Evolutionary conservation across 2,888 invertebrate species (phyloP).

Genomic region (Drosophila prostipennis): DNA sequence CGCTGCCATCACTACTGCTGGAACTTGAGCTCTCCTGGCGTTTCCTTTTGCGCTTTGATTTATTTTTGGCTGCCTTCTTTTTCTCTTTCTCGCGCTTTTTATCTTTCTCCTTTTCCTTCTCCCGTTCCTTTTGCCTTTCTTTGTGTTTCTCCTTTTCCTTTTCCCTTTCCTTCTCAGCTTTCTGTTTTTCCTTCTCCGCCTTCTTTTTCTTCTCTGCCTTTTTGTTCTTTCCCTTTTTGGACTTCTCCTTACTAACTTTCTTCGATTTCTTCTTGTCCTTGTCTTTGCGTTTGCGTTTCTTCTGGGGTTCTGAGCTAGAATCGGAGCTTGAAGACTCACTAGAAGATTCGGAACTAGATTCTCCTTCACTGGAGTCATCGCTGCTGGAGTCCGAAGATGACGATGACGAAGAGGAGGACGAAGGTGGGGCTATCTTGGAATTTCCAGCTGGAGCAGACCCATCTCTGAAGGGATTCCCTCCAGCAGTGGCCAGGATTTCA

Average conservation of each 20-base stretch:
- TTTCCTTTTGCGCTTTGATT: slow-evolving; percentile 50
- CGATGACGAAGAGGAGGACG: slow-evolving; percentile 42
- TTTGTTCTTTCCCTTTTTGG: slow-evolving; percentile 50
- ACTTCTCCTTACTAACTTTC: slow-evolving; percentile 43
- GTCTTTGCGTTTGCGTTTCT: slow-evolving; percentile 55
- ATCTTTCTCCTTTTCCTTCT: slow-evolving; percentile 38
- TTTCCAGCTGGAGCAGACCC: slow-evolving; percentile 47
- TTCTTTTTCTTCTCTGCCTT: slow-evolving; percentile 49
- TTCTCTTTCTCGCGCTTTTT: slow-evolving; percentile 47
- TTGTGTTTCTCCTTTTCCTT: slow-evolving; percentile 52
- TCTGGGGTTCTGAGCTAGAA: slow-evolving; percentile 54
- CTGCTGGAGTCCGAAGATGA: slow-evolving; percentile 54
- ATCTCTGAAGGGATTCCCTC: slow-evolving; percentile 68
- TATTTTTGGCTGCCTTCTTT: slow-evolving; percentile 55
- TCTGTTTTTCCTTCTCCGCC: slow-evolving; percentile 56
- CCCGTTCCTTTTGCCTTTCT: slow-evolving; percentile 44
- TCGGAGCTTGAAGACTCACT: slow-evolving; percentile 64
- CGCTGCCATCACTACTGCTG: slow-evolving; percentile 50
- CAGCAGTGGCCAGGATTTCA: slow-evolving; percentile 73
- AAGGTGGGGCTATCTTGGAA: slow-evolving; percentile 17
- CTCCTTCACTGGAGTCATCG: slow-evolving; percentile 50
- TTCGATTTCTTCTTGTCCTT: slow-evolving; percentile 59
- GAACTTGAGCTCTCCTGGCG: slow-evolving; percentile 49
- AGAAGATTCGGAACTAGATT: slow-evolving; percentile 45
- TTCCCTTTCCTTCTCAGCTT: slow-evolving; percentile 50